Evolutionary conservation across 2,888 invertebrate genomes (phyloP).

Genomic region (Stenotaenia linearis): DNA sequence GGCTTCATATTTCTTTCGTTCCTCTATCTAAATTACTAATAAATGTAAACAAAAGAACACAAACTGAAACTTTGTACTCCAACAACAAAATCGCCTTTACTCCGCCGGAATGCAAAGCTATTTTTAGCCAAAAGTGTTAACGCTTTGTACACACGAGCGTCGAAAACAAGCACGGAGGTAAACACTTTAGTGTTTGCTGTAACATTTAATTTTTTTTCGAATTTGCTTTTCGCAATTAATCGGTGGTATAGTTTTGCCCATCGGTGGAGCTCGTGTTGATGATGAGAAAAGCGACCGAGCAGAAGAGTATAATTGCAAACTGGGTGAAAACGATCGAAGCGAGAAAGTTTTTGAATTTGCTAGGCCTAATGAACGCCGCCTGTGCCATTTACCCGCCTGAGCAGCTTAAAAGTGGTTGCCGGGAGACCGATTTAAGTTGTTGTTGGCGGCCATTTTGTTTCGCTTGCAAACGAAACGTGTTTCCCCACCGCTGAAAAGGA

Average conservation of each 20-base stretch:
- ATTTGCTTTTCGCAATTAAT: not conserved
- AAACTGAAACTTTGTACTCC: too few species aligned
- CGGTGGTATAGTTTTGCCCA: not conserved
- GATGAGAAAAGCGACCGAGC: constrained; percentile 15
- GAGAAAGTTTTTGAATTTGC: constrained; percentile 1
- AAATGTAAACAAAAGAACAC: too few species aligned
- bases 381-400: not conserved
- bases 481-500: too few species aligned
- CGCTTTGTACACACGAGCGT: not conserved
- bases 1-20: too few species aligned
- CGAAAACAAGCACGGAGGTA: not conserved
- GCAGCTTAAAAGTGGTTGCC: not conserved
- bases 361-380: not conserved
- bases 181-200: not conserved
- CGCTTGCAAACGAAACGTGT: not conserved
- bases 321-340: constrained; percentile 2
- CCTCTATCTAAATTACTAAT: too few species aligned
- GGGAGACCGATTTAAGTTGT: not conserved
- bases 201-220: not conserved
- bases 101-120: not conserved
- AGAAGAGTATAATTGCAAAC: constrained; percentile 15
- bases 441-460: not conserved
- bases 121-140: not conserved
- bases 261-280: constrained; percentile 1
- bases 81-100: not conserved